These are phyloP conservation scores for Ciconia stormi DNA, from an alignment of 2,113 vertebrate genomes.

Conservation along the genomic window DNA sequence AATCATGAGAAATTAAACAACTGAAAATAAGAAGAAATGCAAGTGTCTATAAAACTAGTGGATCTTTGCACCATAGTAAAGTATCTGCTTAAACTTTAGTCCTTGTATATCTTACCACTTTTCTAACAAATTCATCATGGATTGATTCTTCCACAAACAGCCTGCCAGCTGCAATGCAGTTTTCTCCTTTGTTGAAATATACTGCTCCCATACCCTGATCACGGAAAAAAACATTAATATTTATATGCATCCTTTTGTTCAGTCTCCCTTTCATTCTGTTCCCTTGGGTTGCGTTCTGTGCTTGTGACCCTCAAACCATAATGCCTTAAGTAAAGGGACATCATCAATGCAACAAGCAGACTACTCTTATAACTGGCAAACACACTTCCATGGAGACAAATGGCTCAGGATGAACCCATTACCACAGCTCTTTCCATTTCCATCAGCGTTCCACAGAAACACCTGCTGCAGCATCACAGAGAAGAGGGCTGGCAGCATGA, in stretches of 20 bases:
- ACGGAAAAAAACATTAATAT: not conserved
- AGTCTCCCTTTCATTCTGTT: not conserved
- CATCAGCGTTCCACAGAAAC: not conserved
- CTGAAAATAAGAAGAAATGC: not conserved
- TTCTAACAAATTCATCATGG: conserved; percentile 80
- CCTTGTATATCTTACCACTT: conserved; percentile 77
- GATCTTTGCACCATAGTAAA: not conserved
- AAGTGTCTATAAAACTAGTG: not conserved
- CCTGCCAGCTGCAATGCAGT: conserved; percentile 85
- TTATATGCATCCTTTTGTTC: not conserved
- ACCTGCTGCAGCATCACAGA: not conserved
- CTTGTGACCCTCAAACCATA: not conserved
- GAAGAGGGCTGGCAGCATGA: not conserved
- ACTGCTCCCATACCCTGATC: conserved; percentile 83
- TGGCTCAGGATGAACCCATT: not conserved
- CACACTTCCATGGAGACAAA: not conserved
- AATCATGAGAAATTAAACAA: not conserved
- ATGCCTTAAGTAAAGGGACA: not conserved
- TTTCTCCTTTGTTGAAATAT: conserved; percentile 87
- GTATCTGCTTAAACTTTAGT: not conserved
- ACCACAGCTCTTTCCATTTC: not conserved
- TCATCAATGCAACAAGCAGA: not conserved
- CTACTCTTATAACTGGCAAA: not conserved
- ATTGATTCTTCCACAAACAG: conserved; percentile 84
- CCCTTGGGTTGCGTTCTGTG: not conserved